A percentile compares a stretch with the other conserved stretches of the same genome.
phyloP scores from a whole-genome alignment of 1,140 invertebrate genomes.

The Zaprionus camerounensis region DNA sequence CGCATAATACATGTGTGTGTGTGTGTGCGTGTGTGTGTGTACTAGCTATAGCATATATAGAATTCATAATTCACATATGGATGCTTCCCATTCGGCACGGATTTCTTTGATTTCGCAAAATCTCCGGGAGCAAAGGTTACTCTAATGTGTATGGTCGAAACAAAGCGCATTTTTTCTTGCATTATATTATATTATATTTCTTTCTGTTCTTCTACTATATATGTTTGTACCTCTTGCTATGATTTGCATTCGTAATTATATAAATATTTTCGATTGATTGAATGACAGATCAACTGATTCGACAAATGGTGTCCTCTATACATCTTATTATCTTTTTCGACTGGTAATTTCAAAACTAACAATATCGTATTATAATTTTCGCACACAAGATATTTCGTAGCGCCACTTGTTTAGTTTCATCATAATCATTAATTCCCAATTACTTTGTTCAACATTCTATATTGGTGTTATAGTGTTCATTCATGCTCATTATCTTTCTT shows the following conservation, averaged over 20 bases:
- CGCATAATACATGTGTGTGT: slow-evolving; percentile 23
- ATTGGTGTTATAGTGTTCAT: background rate
- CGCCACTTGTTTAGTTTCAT: background rate
- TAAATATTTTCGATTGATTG: slow-evolving; percentile 15
- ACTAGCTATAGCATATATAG: slow-evolving; percentile 1
- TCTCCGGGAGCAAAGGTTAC: slow-evolving; percentile 81
- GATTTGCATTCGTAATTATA: background rate
- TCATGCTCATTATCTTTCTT: background rate
- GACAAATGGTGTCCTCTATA: background rate
- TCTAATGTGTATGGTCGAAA: slow-evolving; percentile 64
- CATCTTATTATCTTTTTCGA: background rate
- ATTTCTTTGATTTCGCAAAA: slow-evolving; percentile 59
- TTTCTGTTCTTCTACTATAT: too few relatives aligned
- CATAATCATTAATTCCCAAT: background rate
- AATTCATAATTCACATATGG: background rate
- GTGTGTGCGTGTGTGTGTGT: too few relatives aligned
- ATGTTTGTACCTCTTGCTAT: too few relatives aligned
- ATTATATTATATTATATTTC: too few relatives aligned
- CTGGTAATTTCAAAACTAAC: background rate
- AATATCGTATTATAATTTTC: background rate
- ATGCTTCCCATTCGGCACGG: slow-evolving; percentile 50
- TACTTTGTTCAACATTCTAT: background rate
- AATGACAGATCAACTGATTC: slow-evolving; percentile 6
- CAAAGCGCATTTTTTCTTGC: background rate
- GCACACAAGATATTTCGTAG: background rate